Evolutionary conservation across 2,113 vertebrate genomes (phyloP), one percentile per base, ranked within the genome.

Genomic region (Saimiri boliviensis): DNA sequence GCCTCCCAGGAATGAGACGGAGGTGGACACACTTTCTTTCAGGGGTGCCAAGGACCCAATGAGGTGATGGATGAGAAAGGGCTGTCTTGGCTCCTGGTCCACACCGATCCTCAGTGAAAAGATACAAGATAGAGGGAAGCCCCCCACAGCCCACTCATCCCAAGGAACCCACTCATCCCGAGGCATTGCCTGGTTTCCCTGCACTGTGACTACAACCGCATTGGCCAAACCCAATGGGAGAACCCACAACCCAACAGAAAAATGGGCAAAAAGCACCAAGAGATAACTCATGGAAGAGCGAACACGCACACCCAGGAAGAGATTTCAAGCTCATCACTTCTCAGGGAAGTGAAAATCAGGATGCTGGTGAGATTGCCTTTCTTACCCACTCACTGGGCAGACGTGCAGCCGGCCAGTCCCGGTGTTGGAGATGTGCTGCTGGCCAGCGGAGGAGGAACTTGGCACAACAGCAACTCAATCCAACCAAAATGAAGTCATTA

Each of bases 181-280:
- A 47, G 42, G 74, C 14, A 17, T 45, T 45, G 20, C 25, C 37
- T 35, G 8, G 27, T 6, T 66, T 47, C 45, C 60, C 25, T 13
- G 32, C 2, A 2, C 40, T 3, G 9, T 2, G 6, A 80, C 10
- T 5, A n/a, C 2, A 35, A 56, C 11, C 13, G 3, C 0, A 10
- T 16, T 6, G n/a, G 23, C 40, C 45, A 20, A 45, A 16, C 19
- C 45, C 42, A 16, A 74, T 5, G 27, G 63, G 58, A 70, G 60
- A 45, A 52, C 49, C 21, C n/a, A 79, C 6, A 66, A 1, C 12
- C 19, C 3, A 0, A 60, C 13, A 56, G 81, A 40, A 40, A 89
- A 73, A 63, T 10, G 60, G 60, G 63, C 17, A 14, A 89, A 84
- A 89, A 8, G 16, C 54, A 86, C 1, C 49, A 95, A 83, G 5